Conservation (phyloP, 2,888 invertebrate species). For the Rhyacophila evoluta region DNA sequence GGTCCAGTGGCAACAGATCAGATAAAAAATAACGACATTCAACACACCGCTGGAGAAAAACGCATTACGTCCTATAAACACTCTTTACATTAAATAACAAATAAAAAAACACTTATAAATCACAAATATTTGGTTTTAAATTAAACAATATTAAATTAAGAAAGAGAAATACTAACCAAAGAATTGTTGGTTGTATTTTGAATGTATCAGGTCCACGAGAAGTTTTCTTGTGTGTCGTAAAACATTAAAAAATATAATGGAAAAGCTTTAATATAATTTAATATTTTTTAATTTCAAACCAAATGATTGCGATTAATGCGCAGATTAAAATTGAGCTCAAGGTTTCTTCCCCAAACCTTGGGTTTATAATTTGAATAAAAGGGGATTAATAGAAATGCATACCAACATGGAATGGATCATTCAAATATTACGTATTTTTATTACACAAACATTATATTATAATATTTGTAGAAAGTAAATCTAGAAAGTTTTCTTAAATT, state of each 20-base stretch:
- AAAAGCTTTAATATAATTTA: background rate
- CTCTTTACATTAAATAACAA: constrained; percentile 59
- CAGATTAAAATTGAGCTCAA: background rate
- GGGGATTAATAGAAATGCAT: constrained; percentile 1
- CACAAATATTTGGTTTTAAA: constrained; percentile 27
- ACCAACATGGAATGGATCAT: constrained; percentile 9
- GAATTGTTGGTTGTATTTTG: no score
- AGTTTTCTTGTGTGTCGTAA: no score
- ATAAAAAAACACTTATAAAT: background rate
- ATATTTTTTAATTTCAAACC: background rate
- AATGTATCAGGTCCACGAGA: background rate
- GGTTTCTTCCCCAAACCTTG: constrained; percentile 16
- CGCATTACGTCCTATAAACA: constrained; percentile 77
- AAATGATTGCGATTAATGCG: background rate
- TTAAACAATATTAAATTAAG: background rate
- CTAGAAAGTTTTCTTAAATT: no score
- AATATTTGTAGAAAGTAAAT: no score
- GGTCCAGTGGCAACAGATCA: constrained; percentile 86
- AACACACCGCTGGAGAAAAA: constrained; percentile 87
- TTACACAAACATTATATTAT: no score
- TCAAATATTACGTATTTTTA: no score
- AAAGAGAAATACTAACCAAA: no score
- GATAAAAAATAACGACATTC: constrained; percentile 74
- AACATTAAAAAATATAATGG: background rate
- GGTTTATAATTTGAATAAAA: background rate